Conservation (phyloP, 2,113 vertebrate species). For the Hirundichthys speculiger region DNA sequence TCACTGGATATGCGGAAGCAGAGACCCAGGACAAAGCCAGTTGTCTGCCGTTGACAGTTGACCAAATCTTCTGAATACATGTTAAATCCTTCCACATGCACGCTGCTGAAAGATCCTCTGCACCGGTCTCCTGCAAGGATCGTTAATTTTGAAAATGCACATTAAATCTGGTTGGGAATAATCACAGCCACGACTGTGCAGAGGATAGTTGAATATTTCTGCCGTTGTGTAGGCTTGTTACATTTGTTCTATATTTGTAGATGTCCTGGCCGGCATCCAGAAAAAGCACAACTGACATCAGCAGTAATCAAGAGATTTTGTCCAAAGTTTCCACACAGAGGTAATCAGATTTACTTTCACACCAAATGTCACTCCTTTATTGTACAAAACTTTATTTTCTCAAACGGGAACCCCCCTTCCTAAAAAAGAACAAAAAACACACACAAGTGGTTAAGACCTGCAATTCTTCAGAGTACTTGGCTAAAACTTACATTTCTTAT, state of each 20-base stretch:
- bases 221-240: not conserved
- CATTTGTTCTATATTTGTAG: slow-evolving; percentile 24
- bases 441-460: too few relatives aligned
- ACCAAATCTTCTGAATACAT: slow-evolving; percentile 40
- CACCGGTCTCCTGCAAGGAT: not conserved
- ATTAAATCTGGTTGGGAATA: not conserved
- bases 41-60: slow-evolving; percentile 61
- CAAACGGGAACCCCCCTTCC: too few relatives aligned
- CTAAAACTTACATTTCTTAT: too few relatives aligned
- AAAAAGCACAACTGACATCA: slow-evolving; percentile 17
- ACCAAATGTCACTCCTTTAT: slow-evolving; percentile 2
- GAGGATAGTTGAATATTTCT: slow-evolving; percentile 1
- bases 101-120: not conserved
- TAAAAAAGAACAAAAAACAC: too few relatives aligned
- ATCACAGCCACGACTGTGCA: not conserved
- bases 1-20: slow-evolving; percentile 55
- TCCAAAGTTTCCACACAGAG: slow-evolving; percentile 38
- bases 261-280: not conserved
- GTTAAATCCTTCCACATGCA: slow-evolving; percentile 46
- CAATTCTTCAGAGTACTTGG: too few relatives aligned
- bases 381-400: slow-evolving; percentile 12
- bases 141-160: not conserved
- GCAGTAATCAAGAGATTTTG: slow-evolving; percentile 28
- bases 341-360: slow-evolving; percentile 19
- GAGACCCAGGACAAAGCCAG: slow-evolving; percentile 55